Percentiles rank a stretch among this genome's conserved stretches.
phyloP scores from a whole-genome alignment of 2,797 vertebrate species.

The Schizopygopsis malacanthus region DNA sequence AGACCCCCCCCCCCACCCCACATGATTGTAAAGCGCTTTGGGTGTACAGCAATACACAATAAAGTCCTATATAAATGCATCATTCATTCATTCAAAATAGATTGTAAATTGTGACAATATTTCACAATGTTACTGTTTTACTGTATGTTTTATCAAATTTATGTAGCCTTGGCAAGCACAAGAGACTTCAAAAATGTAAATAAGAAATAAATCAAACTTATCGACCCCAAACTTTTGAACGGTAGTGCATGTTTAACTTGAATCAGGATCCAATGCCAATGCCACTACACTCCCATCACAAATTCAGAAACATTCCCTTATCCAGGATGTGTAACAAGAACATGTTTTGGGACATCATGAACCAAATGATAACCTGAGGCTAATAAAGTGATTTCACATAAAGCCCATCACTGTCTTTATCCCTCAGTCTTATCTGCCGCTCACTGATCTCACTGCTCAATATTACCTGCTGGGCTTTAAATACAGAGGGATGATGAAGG shows the following conservation, averaged over 20 bases:
- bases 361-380: slow-evolving; percentile 5
- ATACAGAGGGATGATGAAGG: slow-evolving; percentile 1
- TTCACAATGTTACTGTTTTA: not conserved
- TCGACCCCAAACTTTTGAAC: not conserved
- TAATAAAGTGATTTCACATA: not conserved
- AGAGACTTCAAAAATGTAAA: not conserved
- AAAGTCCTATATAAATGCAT: too few relatives aligned
- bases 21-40: too few relatives aligned
- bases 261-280: not conserved
- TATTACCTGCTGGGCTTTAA: slow-evolving; percentile 29
- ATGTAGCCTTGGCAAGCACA: not conserved
- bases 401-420: slow-evolving; percentile 18
- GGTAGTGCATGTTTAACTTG: not conserved
- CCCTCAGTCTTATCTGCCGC: not conserved
- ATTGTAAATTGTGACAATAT: not conserved
- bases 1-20: too few relatives aligned
- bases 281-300: not conserved
- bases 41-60: too few relatives aligned
- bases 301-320: not conserved
- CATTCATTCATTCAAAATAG: not conserved
- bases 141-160: not conserved
- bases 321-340: not conserved
- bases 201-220: not conserved
- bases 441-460: slow-evolving; percentile 6
- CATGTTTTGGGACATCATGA: not conserved